A percentile compares a stretch with the other conserved stretches of the same genome.
Evolutionary conservation across 2,113 vertebrate species (phyloP).

Genomic region (Platysteira castanea): DNA sequence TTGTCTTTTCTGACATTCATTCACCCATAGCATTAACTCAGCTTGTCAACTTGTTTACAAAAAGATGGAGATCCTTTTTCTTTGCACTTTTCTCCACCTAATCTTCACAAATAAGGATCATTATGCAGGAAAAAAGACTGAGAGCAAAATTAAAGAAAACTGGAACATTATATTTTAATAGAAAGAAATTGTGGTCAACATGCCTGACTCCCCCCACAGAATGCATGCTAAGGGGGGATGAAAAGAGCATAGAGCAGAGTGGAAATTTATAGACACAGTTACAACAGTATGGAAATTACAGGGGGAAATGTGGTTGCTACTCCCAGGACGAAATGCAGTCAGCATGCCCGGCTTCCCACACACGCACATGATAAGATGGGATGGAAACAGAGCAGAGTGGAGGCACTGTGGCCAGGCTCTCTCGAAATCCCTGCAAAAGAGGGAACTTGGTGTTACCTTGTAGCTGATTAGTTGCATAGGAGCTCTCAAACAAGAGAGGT

Average conservation of each 20-base stretch:
- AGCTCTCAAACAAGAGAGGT: neutral
- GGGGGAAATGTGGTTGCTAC: neutral
- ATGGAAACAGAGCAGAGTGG: neutral
- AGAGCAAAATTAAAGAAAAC: neutral
- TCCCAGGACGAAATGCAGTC: neutral
- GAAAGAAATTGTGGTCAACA: neutral
- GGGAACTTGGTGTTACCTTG: neutral
- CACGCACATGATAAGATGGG: no score
- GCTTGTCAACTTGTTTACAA: neutral
- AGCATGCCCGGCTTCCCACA: neutral
- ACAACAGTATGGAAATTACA: neutral
- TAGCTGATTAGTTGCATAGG: neutral
- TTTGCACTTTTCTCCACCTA: neutral
- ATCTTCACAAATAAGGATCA: neutral
- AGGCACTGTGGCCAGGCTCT: fast-evolving
- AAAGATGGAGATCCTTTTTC: neutral
- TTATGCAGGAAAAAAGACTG: neutral
- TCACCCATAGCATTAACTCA: neutral
- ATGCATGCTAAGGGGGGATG: no score
- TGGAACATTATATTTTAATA: neutral
- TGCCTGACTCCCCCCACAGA: neutral
- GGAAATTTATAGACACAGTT: neutral
- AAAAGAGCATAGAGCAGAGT: neutral
- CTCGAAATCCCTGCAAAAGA: neutral
- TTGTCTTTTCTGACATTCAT: neutral